Evolutionary conservation across 2,888 invertebrate species (phyloP), one percentile per base, ranked within the genome.

Genomic region (Lasiommata megera): DNA sequence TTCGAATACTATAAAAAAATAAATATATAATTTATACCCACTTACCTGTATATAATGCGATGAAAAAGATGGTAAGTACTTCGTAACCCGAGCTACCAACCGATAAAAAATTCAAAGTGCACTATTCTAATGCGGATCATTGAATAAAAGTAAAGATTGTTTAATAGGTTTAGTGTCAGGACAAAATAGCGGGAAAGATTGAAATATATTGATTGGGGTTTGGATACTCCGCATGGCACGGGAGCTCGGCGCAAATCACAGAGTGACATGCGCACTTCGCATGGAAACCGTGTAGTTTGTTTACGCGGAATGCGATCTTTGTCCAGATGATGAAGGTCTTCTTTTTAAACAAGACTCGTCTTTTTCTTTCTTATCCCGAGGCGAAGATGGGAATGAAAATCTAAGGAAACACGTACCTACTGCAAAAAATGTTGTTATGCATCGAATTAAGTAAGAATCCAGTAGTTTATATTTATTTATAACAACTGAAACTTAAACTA

Each of bases 181-280:
- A 53, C 46, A 60, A 57, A 64, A 59, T 61, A 68, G 71, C 71
- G 73, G 70, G 66, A 69, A 77, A 71, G 64, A 64, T 73, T 70
- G 60, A 61, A 76, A 77, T 70, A 63, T 76, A 79, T 79, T 75
- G 78, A 79, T 79, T 73, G 58, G 40, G 55, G 46, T 44, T 54
- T 61, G 51, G 61, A 62, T 61, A 58, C 61, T 70, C 69, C 70
- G 73, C 74, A 71, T 72, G 74, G 69, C 68, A 69, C 58, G 57
- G 61, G 56, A 52, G 58, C 47, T 50, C 1, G 31, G 31, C 31
- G 31, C 9, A 34, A 41, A 56, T 58, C 62, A 47, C 50, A 57
- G 65, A 46, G 65, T 61, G 61, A 65, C 74, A 65, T 76, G 77
- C 76, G 76, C 71, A 60, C 36, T 59, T 8, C 31, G 50, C 56